phyloP scores from a whole-genome alignment of 1,140 invertebrate genomes.

The Paracyclopina nana region DNA sequence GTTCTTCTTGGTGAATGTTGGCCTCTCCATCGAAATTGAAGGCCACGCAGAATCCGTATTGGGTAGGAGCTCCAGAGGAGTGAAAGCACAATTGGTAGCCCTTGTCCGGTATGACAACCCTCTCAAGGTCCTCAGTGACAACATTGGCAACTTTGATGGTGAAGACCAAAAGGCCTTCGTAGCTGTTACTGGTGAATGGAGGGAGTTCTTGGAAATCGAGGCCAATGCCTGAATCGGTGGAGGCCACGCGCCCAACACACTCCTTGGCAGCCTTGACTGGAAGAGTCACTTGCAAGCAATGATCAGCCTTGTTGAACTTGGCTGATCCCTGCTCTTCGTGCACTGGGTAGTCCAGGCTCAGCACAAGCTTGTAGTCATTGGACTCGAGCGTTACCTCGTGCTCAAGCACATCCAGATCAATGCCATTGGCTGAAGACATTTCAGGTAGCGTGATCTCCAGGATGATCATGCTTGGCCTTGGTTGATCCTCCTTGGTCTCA shows the following conservation, averaged over 20 bases:
- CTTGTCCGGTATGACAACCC: neutral
- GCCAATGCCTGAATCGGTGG: slow-evolving; percentile 6
- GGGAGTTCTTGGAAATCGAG: neutral
- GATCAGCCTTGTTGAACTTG: slow-evolving; percentile 9
- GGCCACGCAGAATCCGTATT: slow-evolving; percentile 1
- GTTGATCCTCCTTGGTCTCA: no score
- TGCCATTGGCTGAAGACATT: neutral
- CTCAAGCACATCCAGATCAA: neutral
- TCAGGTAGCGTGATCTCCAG: neutral
- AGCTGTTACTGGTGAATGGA: neutral
- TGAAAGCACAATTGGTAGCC: neutral
- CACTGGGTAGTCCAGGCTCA: neutral
- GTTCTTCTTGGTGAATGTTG: no score
- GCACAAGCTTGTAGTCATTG: neutral
- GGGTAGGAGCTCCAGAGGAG: neutral
- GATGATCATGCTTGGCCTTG: neutral
- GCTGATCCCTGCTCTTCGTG: neutral
- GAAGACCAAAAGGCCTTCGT: neutral
- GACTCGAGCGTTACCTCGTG: neutral
- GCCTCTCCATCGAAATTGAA: neutral
- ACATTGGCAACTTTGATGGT: slow-evolving; percentile 7
- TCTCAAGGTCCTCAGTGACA: neutral
- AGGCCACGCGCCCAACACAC: neutral
- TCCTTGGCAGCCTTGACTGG: slow-evolving; percentile 4
- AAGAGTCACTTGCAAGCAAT: slow-evolving; percentile 4